Evolutionary conservation across 2,113 vertebrate species (phyloP).

Genomic region (Sialia sialis): DNA sequence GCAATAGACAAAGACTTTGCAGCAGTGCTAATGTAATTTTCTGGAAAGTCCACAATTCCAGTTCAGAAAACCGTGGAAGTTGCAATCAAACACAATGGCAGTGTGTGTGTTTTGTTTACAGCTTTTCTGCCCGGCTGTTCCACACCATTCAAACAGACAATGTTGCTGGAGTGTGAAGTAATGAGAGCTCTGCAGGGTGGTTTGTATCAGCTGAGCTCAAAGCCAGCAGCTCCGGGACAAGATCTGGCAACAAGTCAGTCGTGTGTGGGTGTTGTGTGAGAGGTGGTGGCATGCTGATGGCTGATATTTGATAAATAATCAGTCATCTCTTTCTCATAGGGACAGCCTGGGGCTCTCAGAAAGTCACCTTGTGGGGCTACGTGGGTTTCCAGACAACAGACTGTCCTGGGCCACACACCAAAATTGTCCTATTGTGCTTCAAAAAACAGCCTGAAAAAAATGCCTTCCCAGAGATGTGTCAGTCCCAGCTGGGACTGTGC

Average conservation of each 20-base stretch:
- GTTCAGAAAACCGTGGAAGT: neutral
- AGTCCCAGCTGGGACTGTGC: neutral
- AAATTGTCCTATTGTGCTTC: neutral
- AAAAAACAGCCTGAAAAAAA: neutral
- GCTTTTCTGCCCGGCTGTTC: neutral
- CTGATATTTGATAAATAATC: neutral
- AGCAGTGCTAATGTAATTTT: neutral
- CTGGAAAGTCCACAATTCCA: neutral
- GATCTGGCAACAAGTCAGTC: neutral
- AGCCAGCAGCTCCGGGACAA: neutral
- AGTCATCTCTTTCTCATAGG: neutral
- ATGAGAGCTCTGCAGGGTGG: neutral
- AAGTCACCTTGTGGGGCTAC: neutral
- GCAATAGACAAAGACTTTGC: neutral
- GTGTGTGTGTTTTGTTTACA: neutral
- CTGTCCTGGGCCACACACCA: neutral
- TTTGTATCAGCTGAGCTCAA: neutral
- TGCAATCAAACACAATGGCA: neutral
- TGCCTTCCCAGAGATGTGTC: neutral
- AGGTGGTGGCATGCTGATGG: fast-evolving
- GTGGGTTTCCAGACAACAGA: neutral
- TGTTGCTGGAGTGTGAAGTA: neutral
- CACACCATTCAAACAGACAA: neutral
- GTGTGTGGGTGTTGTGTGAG: neutral
- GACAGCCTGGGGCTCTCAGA: neutral